Percentiles rank a stretch among this genome's conserved stretches.
phyloP scores from a whole-genome alignment of 2,888 invertebrate species.

The Coenonympha glycerion region DNA sequence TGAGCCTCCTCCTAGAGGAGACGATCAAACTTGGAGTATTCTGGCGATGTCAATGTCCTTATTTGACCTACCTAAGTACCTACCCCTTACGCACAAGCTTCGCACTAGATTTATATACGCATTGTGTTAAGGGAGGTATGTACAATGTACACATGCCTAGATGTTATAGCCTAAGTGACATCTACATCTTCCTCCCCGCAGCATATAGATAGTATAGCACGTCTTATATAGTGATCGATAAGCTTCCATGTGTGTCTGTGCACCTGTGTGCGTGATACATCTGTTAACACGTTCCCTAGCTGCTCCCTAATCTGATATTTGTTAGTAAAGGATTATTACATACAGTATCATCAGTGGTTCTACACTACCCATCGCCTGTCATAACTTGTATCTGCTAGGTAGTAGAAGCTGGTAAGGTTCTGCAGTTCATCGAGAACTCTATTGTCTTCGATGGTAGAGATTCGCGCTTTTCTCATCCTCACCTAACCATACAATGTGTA shows the following conservation, averaged over 20 bases:
- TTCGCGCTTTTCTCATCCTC: too few relatives aligned
- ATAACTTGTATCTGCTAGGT: too few relatives aligned
- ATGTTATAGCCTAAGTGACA: slow-evolving; percentile 4
- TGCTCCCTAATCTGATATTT: slow-evolving; percentile 3
- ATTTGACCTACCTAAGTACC: too few relatives aligned
- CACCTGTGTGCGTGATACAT: slow-evolving; percentile 2
- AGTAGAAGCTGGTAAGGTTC: too few relatives aligned
- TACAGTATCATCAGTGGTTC: too few relatives aligned
- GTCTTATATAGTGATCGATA: slow-evolving; percentile 9
- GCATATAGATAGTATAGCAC: neutral
- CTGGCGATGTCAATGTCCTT: too few relatives aligned
- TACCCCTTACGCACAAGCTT: neutral
- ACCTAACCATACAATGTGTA: too few relatives aligned
- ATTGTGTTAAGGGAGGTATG: slow-evolving; percentile 1
- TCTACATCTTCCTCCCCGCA: slow-evolving; percentile 9
- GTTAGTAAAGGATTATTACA: neutral
- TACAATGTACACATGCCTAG: slow-evolving; percentile 3
- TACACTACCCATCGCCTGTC: too few relatives aligned
- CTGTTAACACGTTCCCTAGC: neutral
- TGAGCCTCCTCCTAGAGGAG: too few relatives aligned
- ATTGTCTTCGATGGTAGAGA: too few relatives aligned
- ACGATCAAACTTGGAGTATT: too few relatives aligned
- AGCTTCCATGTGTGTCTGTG: neutral
- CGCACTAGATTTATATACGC: slow-evolving; percentile 2
- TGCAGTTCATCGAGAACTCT: too few relatives aligned